Evolutionary conservation across 2,888 invertebrate species (phyloP), one percentile per base, ranked within the genome.

Genomic region (Tachina lurida): DNA sequence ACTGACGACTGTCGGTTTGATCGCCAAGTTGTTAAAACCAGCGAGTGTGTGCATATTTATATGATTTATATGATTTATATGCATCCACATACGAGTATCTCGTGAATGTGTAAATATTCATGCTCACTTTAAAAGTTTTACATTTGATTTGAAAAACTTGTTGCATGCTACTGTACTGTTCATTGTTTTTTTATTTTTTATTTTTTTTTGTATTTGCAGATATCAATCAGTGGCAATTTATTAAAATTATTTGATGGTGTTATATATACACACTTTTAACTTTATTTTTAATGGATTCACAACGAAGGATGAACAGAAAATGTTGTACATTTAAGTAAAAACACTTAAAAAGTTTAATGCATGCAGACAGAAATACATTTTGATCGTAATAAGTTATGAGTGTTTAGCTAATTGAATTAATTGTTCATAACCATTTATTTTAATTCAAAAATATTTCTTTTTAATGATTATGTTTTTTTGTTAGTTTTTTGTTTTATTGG

Each of bases 171-270:
- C 54, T 10, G 63, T 49, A 31, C 31, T 31, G 1, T 31, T 31
- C 31, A 31, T 31, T 31, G 31, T 31, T 31, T 41, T 49, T 60
- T 47, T 45, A 15, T 58, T 43, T 15, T 17, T 76, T 10, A 19
- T 45, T 58, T 43, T 15, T 17, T 76, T 10, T 39, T 45, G 45
- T 56, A 47, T 17, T 31, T 67, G n/a, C n/a, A 67, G 68, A 81
- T 68, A 47, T 68, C 47, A 56, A 82, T 75, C 62, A 56, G 52
- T 60, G 52, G 60, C 60, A 81, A 54, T 75, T 75, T 60, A 75
- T 68, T 58, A 58, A 19, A 62, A 75, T 75, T 60, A 62, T 68
- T 62, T 60, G 39, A 67, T 31, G 73, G 70, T 43, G 52, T 74
- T 67, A 10, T 58, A 10, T 58, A 13, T n/a, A 54, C 54, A 13